Evolutionary conservation across 1,140 invertebrate species (phyloP).

Genomic region (Parapsyche elsis): DNA sequence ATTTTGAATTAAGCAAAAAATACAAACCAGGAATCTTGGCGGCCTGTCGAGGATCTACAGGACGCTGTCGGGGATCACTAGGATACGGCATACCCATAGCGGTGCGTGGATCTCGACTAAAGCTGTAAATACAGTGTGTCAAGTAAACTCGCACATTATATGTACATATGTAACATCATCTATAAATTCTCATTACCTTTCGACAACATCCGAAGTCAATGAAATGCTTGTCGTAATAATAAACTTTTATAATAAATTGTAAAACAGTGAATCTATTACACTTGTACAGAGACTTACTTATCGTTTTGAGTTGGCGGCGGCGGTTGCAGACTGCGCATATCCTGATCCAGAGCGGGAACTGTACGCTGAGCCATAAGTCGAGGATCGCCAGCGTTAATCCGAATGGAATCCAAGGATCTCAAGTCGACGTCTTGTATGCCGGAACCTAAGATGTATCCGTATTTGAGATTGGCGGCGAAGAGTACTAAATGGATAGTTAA

Average conservation of each 20-base stretch:
- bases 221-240: constrained; percentile 35
- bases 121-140: constrained; percentile 59
- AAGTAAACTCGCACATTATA: too few species aligned
- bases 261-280: not conserved
- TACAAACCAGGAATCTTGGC: constrained; percentile 58
- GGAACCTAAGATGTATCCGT: constrained; percentile 29
- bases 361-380: constrained; percentile 23
- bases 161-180: not conserved
- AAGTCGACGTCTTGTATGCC: constrained; percentile 63
- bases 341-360: constrained; percentile 59
- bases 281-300: constrained; percentile 35
- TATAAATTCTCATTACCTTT: constrained; percentile 39
- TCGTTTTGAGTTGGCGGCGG: constrained; percentile 57
- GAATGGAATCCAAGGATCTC: constrained; percentile 55
- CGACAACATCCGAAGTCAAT: constrained; percentile 36
- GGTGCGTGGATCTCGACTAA: constrained; percentile 70
- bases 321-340: constrained; percentile 64
- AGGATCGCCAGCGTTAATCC: constrained; percentile 9
- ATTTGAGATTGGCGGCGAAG: too few species aligned
- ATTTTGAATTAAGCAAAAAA: constrained; percentile 54
- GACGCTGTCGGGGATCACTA: constrained; percentile 73
- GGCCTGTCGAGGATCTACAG: constrained; percentile 74
- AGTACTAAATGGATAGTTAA: too few species aligned
- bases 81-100: constrained; percentile 63
- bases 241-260: not conserved